Evolutionary conservation across 2,888 invertebrate species (phyloP).

Genomic region (Nomada fabriciana): DNA sequence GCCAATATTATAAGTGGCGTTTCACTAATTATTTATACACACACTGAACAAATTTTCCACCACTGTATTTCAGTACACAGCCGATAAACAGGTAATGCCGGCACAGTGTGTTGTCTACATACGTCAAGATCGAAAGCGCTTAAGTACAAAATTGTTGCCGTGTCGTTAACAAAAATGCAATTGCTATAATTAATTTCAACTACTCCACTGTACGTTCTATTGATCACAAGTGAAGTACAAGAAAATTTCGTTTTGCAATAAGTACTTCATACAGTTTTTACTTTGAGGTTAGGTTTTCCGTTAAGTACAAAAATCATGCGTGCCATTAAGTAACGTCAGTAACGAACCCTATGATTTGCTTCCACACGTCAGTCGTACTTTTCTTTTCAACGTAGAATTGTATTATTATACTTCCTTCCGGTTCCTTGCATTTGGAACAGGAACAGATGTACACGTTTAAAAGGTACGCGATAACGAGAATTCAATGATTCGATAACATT

Average conservation of each 20-base stretch:
- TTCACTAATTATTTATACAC: constrained; percentile 30
- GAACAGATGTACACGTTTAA: constrained; percentile 12
- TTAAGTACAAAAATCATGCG: constrained; percentile 55
- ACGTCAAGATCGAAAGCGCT: constrained; percentile 15
- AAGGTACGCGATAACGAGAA: background rate
- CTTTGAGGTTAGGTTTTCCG: constrained; percentile 62
- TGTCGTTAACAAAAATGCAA: background rate
- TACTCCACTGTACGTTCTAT: constrained; percentile 1
- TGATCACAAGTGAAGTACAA: background rate
- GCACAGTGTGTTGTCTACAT: constrained; percentile 10
- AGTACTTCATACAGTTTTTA: constrained; percentile 19
- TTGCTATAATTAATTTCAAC: background rate
- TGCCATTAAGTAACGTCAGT: constrained; percentile 30
- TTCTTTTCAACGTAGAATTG: constrained; percentile 10
- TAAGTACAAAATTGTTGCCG: constrained; percentile 40
- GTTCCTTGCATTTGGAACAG: constrained; percentile 25
- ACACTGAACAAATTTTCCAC: constrained; percentile 24
- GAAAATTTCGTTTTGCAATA: constrained; percentile 21
- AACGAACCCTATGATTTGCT: constrained; percentile 20
- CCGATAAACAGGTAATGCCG: constrained; percentile 46
- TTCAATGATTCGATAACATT: constrained; percentile 6
- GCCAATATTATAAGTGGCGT: constrained; percentile 11
- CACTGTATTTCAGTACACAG: constrained; percentile 34
- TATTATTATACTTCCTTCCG: constrained; percentile 21
- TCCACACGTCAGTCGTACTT: constrained; percentile 15